phyloP scores from a whole-genome alignment of 2,113 vertebrate species.

The Epinephelus lanceolatus region DNA sequence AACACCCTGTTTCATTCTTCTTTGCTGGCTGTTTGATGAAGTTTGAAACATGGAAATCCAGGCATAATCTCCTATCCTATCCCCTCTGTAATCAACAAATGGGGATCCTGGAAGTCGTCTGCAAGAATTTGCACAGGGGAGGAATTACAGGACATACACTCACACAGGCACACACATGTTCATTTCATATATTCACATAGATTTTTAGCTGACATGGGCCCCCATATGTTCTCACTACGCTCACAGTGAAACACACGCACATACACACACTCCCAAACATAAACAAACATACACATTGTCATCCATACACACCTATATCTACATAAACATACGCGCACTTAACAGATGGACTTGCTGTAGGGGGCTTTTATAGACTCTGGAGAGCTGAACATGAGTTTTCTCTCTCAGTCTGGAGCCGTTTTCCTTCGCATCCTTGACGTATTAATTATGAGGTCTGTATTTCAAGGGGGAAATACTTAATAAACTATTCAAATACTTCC shows the following conservation, averaged over 20 bases:
- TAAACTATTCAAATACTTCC: conserved; percentile 50
- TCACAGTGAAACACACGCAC: conserved; percentile 22
- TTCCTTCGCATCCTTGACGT: conserved; percentile 20
- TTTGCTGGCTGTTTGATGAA: conserved; percentile 59
- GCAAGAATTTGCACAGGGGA: conserved; percentile 38
- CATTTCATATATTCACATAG: conserved; percentile 27
- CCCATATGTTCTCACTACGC: conserved; percentile 29
- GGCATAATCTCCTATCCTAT: conserved; percentile 66
- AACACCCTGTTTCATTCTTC: conserved; percentile 40
- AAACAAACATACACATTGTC: conserved; percentile 14
- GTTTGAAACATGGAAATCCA: conserved; percentile 82
- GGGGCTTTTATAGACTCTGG: conserved; percentile 13
- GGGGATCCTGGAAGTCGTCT: conserved; percentile 54
- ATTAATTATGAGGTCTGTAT: conserved; percentile 34
- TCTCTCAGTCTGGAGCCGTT: not conserved
- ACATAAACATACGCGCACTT: conserved; percentile 6
- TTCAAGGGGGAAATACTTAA: conserved; percentile 14
- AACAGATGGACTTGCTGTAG: conserved; percentile 4
- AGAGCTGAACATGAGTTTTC: conserved; percentile 30
- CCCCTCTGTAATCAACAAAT: conserved; percentile 71
- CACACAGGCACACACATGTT: conserved; percentile 27
- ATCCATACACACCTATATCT: conserved; percentile 21
- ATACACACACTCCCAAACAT: not conserved
- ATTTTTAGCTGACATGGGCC: conserved; percentile 28
- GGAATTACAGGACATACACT: conserved; percentile 28